Evolutionary conservation across 2,888 invertebrate species (phyloP).

Genomic region (Agonum fuliginosum): DNA sequence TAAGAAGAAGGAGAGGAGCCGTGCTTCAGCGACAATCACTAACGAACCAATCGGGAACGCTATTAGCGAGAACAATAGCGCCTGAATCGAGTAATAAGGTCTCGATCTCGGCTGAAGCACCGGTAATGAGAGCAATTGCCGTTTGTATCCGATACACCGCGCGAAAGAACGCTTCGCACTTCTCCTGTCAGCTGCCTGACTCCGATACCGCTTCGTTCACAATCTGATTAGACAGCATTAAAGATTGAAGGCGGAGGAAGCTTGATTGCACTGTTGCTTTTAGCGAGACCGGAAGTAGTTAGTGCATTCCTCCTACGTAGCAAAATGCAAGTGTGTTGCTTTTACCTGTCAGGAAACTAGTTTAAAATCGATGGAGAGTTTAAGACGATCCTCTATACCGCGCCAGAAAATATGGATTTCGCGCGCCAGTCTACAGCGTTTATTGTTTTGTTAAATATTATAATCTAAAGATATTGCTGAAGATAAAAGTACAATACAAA

Average conservation of each 20-base stretch:
- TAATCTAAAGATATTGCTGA: too few relatives aligned
- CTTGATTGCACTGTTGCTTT: constrained; percentile 3
- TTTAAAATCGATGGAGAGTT: too few relatives aligned
- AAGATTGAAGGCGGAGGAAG: constrained; percentile 21
- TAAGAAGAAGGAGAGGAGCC: background rate
- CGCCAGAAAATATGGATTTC: too few relatives aligned
- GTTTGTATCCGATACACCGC: constrained; percentile 38
- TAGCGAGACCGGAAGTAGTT: background rate
- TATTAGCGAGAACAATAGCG: constrained; percentile 51
- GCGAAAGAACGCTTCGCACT: constrained; percentile 4
- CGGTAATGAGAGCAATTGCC: constrained; percentile 35
- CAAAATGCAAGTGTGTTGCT: background rate
- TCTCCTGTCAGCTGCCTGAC: background rate
- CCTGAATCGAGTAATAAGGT: constrained; percentile 29
- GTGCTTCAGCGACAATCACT: constrained; percentile 20
- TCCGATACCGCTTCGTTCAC: background rate
- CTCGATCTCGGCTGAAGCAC: constrained; percentile 23
- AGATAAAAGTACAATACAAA: too few relatives aligned
- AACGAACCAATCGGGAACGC: constrained; percentile 50
- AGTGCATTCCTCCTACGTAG: background rate
- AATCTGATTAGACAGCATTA: constrained; percentile 29
- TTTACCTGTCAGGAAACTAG: too few relatives aligned
- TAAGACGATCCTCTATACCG: too few relatives aligned
- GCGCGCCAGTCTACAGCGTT: too few relatives aligned
- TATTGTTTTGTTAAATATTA: too few relatives aligned